A percentile compares a stretch with the other conserved stretches of the same genome.
Conservation (phyloP, 2,888 invertebrate species). For the Sphinx pinastri region DNA sequence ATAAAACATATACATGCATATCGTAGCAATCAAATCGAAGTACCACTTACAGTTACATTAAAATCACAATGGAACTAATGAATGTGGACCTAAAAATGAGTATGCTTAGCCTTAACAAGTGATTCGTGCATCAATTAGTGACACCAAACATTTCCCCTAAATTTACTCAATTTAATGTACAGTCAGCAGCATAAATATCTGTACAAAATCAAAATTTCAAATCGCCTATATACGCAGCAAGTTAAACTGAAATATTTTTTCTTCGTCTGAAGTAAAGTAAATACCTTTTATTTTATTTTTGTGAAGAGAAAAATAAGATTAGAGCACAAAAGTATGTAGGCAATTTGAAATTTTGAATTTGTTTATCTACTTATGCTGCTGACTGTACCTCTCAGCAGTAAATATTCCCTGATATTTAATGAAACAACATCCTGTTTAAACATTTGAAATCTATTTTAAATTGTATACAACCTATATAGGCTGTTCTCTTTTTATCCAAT, state of each 20-base stretch:
- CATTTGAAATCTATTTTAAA: not conserved
- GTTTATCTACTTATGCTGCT: too few relatives aligned
- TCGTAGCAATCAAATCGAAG: not conserved
- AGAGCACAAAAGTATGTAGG: too few relatives aligned
- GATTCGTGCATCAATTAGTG: constrained; percentile 16
- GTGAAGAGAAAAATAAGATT: too few relatives aligned
- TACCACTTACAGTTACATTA: not conserved
- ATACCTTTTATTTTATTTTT: too few relatives aligned
- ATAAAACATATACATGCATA: constrained; percentile 8
- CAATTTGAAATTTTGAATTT: too few relatives aligned
- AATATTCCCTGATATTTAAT: not conserved
- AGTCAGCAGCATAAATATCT: too few relatives aligned
- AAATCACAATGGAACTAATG: constrained; percentile 30
- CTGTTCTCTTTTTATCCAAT: not conserved
- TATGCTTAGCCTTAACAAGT: not conserved
- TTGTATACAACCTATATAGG: not conserved
- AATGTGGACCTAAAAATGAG: constrained; percentile 37
- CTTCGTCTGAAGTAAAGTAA: too few relatives aligned
- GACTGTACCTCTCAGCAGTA: not conserved
- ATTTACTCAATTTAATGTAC: too few relatives aligned
- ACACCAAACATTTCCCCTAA: not conserved
- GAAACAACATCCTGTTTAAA: not conserved
- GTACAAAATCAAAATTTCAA: too few relatives aligned
- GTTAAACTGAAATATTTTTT: too few relatives aligned
- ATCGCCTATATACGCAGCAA: too few relatives aligned